Evolutionary conservation across 2,888 invertebrate species (phyloP), one percentile per base, ranked within the genome.

Genomic region (Chrysolina haemoptera): DNA sequence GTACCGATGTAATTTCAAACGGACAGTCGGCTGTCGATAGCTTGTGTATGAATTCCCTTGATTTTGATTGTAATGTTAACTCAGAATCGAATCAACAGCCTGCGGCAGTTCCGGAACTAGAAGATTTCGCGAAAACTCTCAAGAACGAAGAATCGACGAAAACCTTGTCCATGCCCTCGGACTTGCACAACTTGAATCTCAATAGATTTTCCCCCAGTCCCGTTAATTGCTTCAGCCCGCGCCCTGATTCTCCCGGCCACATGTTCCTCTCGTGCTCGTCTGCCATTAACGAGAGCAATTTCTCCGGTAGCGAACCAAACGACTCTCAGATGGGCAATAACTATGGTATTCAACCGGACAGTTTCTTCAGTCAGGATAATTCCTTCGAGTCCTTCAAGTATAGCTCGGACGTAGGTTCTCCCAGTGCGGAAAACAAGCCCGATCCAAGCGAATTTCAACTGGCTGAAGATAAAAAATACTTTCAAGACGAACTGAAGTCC

Each of bases 21-120:
- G 11, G 18, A 20, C 53, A 18, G 20, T 18, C 18, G 20, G 20
- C 53, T 5, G 59, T 27, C 10, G 59, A 59, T 27, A 27, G 59
- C n/a, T 59, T 59, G 27, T n/a, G n/a, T 27, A 22, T 27, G 22
- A 59, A 27, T 27, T 18, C 62, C 46, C 35, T 43, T 40, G 62
- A 50, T 41, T 73, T 69, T 16, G 40, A 63, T 27, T 46, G 59
- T 43, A 59, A 35, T 11, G 14, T 27, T 11, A 59, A 59, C n/a
- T 1, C 59, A 8, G 14, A 6, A 27, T 27, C 35, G 59, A 59
- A 59, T 35, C 71, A 72, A 11, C 77, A 81, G 46, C 83, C 83
- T 12, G 77, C 80, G n/a, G 74, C 76, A 22, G 78, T 83, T 40
- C 82, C 82, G 11, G 78, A 81, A 63, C 68, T 79, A 9, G 81